Conservation (phyloP, 2,113 vertebrate species). For the Aleadryas rufinucha region DNA sequence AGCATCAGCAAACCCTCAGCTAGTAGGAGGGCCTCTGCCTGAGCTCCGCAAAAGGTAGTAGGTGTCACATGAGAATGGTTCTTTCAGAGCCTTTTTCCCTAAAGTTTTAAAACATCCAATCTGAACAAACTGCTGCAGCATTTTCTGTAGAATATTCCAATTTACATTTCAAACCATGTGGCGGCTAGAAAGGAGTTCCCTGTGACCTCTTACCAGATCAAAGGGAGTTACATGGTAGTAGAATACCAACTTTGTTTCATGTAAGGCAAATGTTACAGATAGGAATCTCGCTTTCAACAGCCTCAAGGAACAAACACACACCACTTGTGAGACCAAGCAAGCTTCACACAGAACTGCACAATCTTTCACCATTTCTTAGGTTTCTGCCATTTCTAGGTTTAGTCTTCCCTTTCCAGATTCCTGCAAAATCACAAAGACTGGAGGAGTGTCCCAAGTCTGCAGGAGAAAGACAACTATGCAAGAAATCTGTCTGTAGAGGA, state of each 20-base stretch:
- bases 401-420: neutral
- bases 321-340: neutral
- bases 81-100: neutral
- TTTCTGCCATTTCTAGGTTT: neutral
- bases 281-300: neutral
- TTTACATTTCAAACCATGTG: neutral
- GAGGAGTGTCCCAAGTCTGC: neutral
- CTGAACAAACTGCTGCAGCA: neutral
- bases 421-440: neutral
- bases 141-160: neutral
- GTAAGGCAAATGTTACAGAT: neutral
- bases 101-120: neutral
- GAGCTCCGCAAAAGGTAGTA: neutral
- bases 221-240: neutral
- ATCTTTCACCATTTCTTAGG: neutral
- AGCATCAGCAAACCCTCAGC: neutral
- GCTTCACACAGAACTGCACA: neutral
- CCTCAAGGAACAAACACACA: neutral
- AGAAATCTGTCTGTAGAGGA: neutral
- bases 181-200: neutral
- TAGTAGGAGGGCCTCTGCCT: neutral
- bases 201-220: neutral
- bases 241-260: neutral
- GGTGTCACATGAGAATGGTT: neutral
- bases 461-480: neutral